phyloP scores from a whole-genome alignment of 2,113 vertebrate genomes.

The Entelurus aequoreus region DNA sequence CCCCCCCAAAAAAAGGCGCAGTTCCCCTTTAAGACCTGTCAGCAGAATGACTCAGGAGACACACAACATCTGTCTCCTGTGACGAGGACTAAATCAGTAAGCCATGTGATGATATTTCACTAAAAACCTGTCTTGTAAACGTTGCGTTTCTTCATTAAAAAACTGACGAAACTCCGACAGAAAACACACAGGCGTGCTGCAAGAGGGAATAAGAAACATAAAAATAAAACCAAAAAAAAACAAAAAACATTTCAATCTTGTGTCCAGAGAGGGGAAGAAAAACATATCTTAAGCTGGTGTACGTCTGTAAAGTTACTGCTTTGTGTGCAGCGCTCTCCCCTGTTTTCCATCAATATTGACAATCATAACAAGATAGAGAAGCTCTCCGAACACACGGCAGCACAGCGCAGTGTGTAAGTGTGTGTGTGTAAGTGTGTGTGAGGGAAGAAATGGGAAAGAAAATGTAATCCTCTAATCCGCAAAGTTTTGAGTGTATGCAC shows the following conservation, averaged over 20 bases:
- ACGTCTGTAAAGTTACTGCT: slow-evolving; percentile 16
- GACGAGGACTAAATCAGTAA: slow-evolving; percentile 5
- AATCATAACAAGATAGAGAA: slow-evolving; percentile 32
- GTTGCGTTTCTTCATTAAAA: slow-evolving; percentile 10
- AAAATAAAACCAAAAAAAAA: neutral
- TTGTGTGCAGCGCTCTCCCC: slow-evolving; percentile 6
- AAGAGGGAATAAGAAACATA: neutral
- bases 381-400: slow-evolving; percentile 34
- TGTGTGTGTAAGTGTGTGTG: neutral
- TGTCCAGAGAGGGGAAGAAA: slow-evolving; percentile 7
- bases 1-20: too few relatives aligned
- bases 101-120: neutral
- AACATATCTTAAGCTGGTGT: slow-evolving; percentile 6
- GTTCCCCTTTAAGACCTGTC: slow-evolving; percentile 11
- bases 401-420: slow-evolving; percentile 9
- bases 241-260: neutral
- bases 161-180: neutral
- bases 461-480: slow-evolving; percentile 15
- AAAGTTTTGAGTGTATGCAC: neutral
- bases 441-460: slow-evolving; percentile 6
- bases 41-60: slow-evolving; percentile 37
- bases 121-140: neutral
- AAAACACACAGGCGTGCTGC: neutral
- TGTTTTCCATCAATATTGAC: slow-evolving; percentile 29
- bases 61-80: slow-evolving; percentile 9